Percentiles rank a stretch among this genome's conserved stretches.
Conservation (phyloP, 1,140 invertebrate genomes). For the Latrodectus geometricus region DNA sequence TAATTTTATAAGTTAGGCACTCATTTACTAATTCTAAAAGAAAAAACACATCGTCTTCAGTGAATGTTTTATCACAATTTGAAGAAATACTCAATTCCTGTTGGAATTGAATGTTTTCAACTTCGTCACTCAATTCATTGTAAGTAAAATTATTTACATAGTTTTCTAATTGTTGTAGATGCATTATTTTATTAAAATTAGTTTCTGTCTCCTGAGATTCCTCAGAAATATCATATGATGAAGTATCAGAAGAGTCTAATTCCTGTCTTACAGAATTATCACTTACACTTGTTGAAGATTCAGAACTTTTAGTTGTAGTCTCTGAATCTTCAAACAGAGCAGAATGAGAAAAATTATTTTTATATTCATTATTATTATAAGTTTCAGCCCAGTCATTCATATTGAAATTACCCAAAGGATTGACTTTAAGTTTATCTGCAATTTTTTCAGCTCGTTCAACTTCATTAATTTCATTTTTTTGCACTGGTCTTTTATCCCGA, state of each 20-base stretch:
- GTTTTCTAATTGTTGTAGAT: too few species aligned
- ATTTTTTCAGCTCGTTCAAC: not conserved
- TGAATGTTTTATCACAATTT: not conserved
- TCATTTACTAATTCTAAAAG: slow-evolving; percentile 1
- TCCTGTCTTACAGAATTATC: too few species aligned
- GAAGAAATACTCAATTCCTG: too few species aligned
- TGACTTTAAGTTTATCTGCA: not conserved
- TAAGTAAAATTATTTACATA: too few species aligned
- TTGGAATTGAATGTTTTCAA: too few species aligned
- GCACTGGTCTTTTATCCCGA: too few species aligned
- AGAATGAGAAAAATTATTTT: too few species aligned
- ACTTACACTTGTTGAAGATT: not conserved
- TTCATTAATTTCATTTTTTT: too few species aligned
- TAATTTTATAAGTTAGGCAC: not conserved
- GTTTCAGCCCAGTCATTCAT: not conserved
- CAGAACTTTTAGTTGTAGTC: not conserved
- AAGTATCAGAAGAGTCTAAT: not conserved
- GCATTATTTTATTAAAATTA: too few species aligned
- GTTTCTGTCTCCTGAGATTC: not conserved
- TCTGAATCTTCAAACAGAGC: not conserved
- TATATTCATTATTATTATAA: not conserved
- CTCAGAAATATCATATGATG: not conserved
- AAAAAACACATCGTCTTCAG: not conserved
- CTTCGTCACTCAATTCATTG: too few species aligned
- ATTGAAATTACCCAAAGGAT: not conserved